phyloP scores from a whole-genome alignment of 2,797 vertebrate genomes.

The Scolopax bukidnonensis region DNA sequence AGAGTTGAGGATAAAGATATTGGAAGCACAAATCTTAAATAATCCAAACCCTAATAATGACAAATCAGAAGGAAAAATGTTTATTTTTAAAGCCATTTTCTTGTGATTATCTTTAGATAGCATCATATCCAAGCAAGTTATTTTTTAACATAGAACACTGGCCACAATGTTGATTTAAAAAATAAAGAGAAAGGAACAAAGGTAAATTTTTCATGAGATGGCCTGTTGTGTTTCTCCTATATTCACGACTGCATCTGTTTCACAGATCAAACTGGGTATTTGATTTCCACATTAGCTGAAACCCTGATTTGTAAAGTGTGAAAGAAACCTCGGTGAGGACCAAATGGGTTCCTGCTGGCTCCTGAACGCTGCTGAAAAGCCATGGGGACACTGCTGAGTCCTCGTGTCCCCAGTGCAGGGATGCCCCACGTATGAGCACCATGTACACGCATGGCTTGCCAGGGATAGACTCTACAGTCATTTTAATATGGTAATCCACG shows the following conservation, averaged over 20 bases:
- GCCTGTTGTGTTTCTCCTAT: neutral
- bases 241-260: neutral
- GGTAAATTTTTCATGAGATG: neutral
- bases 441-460: rapidly evolving
- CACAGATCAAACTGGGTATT: neutral
- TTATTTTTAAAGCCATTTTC: neutral
- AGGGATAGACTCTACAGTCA: neutral
- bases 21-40: neutral
- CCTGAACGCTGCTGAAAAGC: neutral
- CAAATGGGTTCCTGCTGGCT: neutral
- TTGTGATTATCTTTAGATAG: neutral
- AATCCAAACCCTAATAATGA: neutral
- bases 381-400: neutral
- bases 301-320: neutral
- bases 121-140: neutral
- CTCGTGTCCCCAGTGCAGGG: rapidly evolving
- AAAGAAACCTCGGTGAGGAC: neutral
- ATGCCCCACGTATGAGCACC: neutral
- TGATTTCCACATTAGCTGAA: neutral
- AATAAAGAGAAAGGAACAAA: neutral
- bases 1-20: neutral
- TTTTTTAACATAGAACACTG: neutral
- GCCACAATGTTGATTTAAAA: neutral
- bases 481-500: rapidly evolving
- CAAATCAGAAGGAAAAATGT: neutral